A percentile compares a stretch with the other conserved stretches of the same genome.
Conservation (phyloP, 2,113 vertebrate genomes). For the Microtus oregoni region DNA sequence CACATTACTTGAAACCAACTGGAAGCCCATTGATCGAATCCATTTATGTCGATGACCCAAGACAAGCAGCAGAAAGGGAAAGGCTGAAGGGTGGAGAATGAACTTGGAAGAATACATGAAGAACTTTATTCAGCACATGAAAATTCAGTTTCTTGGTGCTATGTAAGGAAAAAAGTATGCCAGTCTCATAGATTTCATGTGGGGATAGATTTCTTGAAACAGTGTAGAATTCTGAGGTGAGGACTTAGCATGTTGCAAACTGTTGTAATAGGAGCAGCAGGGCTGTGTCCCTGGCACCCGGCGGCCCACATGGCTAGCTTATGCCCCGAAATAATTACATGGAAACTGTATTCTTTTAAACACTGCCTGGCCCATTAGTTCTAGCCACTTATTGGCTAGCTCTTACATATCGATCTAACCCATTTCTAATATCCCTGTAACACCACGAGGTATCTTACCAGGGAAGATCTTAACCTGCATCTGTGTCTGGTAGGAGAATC, state of each 20-base stretch:
- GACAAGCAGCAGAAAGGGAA: not conserved
- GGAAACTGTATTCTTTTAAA: too few species aligned
- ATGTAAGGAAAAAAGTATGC: not conserved
- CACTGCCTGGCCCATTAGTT: too few species aligned
- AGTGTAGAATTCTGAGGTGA: not conserved
- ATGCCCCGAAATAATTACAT: too few species aligned
- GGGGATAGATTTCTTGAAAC: not conserved
- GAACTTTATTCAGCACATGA: not conserved
- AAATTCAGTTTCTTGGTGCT: not conserved
- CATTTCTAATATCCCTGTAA: too few species aligned
- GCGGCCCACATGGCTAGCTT: too few species aligned
- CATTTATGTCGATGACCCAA: not conserved
- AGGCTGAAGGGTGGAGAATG: not conserved
- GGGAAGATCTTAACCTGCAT: too few species aligned
- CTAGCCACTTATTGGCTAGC: too few species aligned
- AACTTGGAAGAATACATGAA: not conserved
- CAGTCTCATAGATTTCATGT: not conserved
- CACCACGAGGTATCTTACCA: too few species aligned
- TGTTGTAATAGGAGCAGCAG: too few species aligned
- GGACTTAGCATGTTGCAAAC: not conserved
- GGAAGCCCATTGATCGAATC: not conserved
- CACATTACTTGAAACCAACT: not conserved
- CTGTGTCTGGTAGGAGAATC: too few species aligned
- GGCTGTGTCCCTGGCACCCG: too few species aligned
- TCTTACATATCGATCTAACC: too few species aligned